A percentile compares a stretch with the other conserved stretches of the same genome.
phyloP scores from a whole-genome alignment of 2,113 vertebrate genomes.

The Salminus brasiliensis region DNA sequence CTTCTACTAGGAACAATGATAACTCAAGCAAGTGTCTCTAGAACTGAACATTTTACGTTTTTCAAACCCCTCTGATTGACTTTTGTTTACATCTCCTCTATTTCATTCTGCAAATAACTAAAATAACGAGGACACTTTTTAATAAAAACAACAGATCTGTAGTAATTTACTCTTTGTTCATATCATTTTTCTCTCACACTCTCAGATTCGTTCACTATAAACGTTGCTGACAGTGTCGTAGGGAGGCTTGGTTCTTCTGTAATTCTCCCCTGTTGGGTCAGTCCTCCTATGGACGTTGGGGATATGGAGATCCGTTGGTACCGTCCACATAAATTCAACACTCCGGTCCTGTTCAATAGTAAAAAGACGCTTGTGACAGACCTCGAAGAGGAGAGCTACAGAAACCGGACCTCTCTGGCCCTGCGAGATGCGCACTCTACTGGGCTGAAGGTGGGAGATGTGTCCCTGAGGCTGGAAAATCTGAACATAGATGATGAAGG shows the following conservation, averaged over 20 bases:
- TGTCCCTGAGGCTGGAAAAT: conserved; percentile 63
- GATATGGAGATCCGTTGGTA: conserved; percentile 39
- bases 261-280: conserved; percentile 36
- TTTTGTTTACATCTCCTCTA: no score
- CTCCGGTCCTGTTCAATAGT: not conserved
- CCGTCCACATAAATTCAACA: not conserved
- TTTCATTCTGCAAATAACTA: no score
- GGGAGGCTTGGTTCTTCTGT: not conserved
- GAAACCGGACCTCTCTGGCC: conserved; percentile 57
- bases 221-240: not conserved
- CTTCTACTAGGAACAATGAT: no score
- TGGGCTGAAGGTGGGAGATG: conserved; percentile 58
- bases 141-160: no score
- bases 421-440: conserved; percentile 36
- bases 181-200: no score
- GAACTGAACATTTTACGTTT: no score
- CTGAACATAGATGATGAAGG: conserved; percentile 52
- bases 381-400: not conserved
- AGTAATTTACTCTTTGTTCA: no score
- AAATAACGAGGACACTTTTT: no score
- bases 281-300: not conserved
- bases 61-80: no score
- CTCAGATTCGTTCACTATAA: not conserved
- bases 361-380: not conserved
- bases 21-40: no score